Evolutionary conservation across 2,797 vertebrate genomes (phyloP), one percentile per base, ranked within the genome.

Genomic region (Alcedo quadribrachys): DNA sequence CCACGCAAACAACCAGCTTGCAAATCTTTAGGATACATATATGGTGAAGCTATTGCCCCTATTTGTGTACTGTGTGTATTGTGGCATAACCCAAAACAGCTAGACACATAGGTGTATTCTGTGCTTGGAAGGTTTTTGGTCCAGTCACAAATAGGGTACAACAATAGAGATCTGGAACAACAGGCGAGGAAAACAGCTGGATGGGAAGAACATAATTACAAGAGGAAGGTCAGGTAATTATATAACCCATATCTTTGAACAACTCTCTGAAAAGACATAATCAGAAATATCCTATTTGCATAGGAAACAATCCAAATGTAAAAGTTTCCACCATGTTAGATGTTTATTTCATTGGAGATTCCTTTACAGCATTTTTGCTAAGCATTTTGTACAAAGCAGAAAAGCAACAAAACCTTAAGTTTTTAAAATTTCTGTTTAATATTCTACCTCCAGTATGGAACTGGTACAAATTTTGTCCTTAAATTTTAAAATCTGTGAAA

Each of bases 231-330:
- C 60, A 70, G 21, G 40, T 63, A 58, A 45, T 71, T 78, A 24
- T 21, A 5, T 17, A n/a, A 42, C 4, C 4, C 3, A 7, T 8
- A 14, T 83, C 25, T 92, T 89, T 89, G 77, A 92, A 92, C 83
- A 69, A 10, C 8, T 77, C 32, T 76, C 43, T 67, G 76, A 93
- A 66, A 32, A 91, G 55, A 2, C n/a, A 79, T 50, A 24, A 89
- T 63, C 32, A 76, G 35, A 93, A 76, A 12, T 89, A 94, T 92
- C 82, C 77, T 94, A 76, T 91, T 95, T 92, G 48, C 53, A 79
- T 94, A 92, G 87, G 92, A 95, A 63, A 63, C 0, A 1, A 91
- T 83, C 89, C 82, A 95, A 85, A 28, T 60, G 40, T 71, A 76
- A 81, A 89, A 53, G 5, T 81, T 93, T 87, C 74, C 63, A 73